phyloP scores from a whole-genome alignment of 2,888 invertebrate species.

The Parapristionchus giblindavisi region DNA sequence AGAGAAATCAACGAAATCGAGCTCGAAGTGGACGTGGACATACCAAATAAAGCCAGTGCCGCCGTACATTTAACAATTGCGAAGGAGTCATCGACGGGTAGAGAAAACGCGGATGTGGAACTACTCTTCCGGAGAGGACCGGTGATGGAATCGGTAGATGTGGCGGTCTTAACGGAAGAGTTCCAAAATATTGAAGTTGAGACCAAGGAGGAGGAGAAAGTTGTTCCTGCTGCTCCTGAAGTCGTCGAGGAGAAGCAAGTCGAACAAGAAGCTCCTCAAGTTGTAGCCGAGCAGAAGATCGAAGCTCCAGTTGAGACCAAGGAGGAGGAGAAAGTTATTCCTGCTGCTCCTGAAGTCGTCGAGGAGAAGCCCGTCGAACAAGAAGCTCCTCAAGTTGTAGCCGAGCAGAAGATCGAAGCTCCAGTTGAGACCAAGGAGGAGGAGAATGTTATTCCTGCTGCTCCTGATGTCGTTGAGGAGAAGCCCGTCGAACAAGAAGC shows the following conservation, averaged over 20 bases:
- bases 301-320: neutral
- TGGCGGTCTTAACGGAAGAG: slow-evolving; percentile 27
- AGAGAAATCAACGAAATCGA: slow-evolving; percentile 56
- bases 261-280: slow-evolving; percentile 2
- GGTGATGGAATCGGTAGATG: neutral
- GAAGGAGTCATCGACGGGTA: neutral
- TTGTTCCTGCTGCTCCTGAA: neutral
- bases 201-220: slow-evolving; percentile 7
- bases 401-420: neutral
- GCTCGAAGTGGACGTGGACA: slow-evolving; percentile 48
- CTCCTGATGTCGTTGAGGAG: slow-evolving; percentile 33
- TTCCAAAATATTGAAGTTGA: slow-evolving; percentile 6
- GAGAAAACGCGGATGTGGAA: neutral
- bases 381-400: neutral
- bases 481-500: slow-evolving; percentile 34
- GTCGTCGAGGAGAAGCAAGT: slow-evolving; percentile 28
- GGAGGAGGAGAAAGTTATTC: neutral
- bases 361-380: neutral
- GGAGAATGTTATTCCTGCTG: slow-evolving; percentile 1
- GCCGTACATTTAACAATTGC: neutral
- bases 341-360: no score
- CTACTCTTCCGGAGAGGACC: neutral
- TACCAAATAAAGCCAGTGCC: neutral
- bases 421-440: slow-evolving; percentile 27
- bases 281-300: neutral